Percentiles rank a stretch among this genome's conserved stretches.
Conservation (phyloP, 2,797 vertebrate species). For the Rhynchotus rufescens region DNA sequence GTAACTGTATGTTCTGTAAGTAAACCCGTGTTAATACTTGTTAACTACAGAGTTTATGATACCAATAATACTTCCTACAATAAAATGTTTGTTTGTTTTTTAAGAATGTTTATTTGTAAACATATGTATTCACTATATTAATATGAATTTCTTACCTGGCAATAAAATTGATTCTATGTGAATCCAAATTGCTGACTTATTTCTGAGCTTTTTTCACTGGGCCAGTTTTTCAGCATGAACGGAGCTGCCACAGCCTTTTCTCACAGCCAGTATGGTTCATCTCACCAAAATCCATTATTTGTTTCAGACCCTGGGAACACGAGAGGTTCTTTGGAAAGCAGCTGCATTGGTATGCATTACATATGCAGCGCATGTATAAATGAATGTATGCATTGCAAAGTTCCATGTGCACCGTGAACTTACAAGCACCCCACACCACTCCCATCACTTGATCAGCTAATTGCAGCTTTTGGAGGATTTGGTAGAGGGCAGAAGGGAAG, state of each 20-base stretch:
- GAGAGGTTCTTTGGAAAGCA: not conserved
- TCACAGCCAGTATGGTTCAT: not conserved
- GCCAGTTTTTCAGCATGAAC: not conserved
- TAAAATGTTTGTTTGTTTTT: constrained; percentile 87
- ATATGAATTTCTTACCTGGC: constrained; percentile 98
- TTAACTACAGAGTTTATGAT: constrained; percentile 84
- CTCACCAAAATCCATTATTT: not conserved
- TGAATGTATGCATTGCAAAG: not conserved
- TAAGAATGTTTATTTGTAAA: constrained; percentile 93
- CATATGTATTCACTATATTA: constrained; percentile 95
- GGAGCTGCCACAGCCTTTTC: not conserved
- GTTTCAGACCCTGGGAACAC: not conserved
- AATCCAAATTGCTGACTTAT: constrained; percentile 51
- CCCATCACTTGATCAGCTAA: not conserved
- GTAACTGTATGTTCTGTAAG: constrained; percentile 85
- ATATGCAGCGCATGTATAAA: not conserved
- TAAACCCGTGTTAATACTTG: constrained; percentile 84
- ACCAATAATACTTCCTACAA: constrained; percentile 85
- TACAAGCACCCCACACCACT: not conserved
- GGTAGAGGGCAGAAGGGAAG: not conserved
- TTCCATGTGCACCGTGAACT: not conserved
- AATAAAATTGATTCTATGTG: constrained; percentile 93
- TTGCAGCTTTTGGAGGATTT: not conserved
- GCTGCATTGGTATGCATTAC: not conserved
- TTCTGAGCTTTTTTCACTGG: constrained; percentile 45